Evolutionary conservation across 2,888 invertebrate genomes (phyloP).

Genomic region (Eilema sororculum): DNA sequence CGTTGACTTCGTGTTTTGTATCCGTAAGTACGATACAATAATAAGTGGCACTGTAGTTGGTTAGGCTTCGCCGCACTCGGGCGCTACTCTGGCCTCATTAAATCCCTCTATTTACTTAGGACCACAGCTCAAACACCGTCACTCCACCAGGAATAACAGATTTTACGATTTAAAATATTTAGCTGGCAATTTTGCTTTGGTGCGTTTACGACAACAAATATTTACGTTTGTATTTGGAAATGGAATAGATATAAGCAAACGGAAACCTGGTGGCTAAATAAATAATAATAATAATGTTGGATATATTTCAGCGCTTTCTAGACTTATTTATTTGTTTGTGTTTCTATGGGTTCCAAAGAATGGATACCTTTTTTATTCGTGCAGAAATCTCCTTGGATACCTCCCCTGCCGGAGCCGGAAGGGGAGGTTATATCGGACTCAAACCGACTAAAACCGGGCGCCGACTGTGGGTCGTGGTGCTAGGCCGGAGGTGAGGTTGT

Average conservation of each 20-base stretch:
- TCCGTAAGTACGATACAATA: constrained; percentile 44
- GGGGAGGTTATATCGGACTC: too few species aligned
- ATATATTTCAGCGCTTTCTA: background rate
- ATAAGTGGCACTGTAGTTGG: constrained; percentile 46
- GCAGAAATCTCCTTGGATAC: too few species aligned
- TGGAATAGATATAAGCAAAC: constrained; percentile 34
- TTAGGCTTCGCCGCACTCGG: constrained; percentile 36
- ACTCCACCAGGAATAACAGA: constrained; percentile 78
- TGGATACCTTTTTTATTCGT: too few species aligned
- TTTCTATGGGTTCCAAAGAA: background rate
- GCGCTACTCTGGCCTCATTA: constrained; percentile 75
- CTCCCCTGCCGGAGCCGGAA: too few species aligned
- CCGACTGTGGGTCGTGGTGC: too few species aligned
- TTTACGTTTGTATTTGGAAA: constrained; percentile 64
- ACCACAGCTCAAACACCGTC: constrained; percentile 78
- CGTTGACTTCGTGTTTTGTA: constrained; percentile 33
- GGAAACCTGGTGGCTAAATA: background rate
- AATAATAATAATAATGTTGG: background rate
- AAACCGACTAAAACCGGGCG: too few species aligned
- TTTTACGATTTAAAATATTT: constrained; percentile 84
- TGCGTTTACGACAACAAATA: constrained; percentile 78
- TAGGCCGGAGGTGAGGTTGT: too few species aligned
- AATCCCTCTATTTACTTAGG: constrained; percentile 83
- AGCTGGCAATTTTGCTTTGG: constrained; percentile 74
- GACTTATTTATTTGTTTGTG: background rate